Base-by-base conservation (phyloP, 2,113 vertebrate genomes). In the Mobula birostris region DNA sequence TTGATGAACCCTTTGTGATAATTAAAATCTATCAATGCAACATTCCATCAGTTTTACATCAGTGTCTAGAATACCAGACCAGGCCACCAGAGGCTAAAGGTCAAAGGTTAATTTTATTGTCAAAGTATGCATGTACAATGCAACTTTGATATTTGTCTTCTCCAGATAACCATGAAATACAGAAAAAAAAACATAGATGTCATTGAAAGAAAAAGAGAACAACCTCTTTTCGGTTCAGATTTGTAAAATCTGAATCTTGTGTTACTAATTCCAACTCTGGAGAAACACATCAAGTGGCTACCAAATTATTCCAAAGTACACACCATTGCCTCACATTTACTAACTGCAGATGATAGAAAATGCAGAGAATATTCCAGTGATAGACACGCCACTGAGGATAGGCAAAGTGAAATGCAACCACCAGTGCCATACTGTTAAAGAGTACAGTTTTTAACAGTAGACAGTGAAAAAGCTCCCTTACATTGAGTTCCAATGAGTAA, bases 231-330 rank as follows among this genome's bases (percentile, higher is more conserved):
- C 9, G 32, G 32, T 32, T 79, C 12, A 14, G 29, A 58, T 85
- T 85, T 80, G 17, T 36, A 80, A 80, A 80, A 91, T 68, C 21
- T 93, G 90, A 93, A 93, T 93, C 90, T 93, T 93, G 66, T 32
- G 14, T 17, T 72, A 93, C 19, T 32, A 32, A 48, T 15, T 93
- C 19, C 32, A 72, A 48, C 90, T 93, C 40, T n/a, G 66, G 68
- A 93, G 36, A 93, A 92, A 24, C 66, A 88, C 63, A 29, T 21
- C 15, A 66, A 70, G 8, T 93, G 66, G 70, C 66, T 63, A 36
- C 19, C 88, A 93, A 70, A 21, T 76, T 36, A 76, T 93, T 27
- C 11, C 17, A 48, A 93, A 74, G 19, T 74, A 15, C 72, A 72
- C 36, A 17, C 66, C 70, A 66, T 32, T 72, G 90, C 72, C 66